Conservation (phyloP, 2,888 invertebrate genomes). For the Chironomus riparius region DNA sequence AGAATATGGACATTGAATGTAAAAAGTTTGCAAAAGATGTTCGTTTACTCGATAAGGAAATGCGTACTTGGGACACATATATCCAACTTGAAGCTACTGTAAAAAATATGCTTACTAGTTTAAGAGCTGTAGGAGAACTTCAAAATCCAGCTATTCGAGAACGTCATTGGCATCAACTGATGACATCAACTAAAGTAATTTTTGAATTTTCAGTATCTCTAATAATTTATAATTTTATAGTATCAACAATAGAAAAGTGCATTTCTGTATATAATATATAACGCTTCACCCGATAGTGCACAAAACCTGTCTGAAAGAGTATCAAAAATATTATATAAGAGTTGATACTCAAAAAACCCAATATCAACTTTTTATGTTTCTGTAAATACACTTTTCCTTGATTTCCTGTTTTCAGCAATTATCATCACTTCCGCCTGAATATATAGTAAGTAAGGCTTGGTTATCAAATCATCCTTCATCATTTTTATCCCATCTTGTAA, state of each 20-base stretch:
- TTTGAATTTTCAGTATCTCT: neutral
- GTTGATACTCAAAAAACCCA: neutral
- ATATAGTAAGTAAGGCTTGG: neutral
- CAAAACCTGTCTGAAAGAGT: neutral
- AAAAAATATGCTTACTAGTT: conserved; percentile 91
- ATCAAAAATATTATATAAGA: neutral
- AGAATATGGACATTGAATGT: conserved; percentile 97
- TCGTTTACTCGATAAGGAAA: conserved; percentile 86
- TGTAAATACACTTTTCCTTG: conserved; percentile 17
- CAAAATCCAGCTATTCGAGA: conserved; percentile 95
- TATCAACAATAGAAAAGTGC: neutral
- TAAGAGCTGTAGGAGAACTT: conserved; percentile 88
- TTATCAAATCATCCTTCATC: neutral
- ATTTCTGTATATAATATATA: neutral
- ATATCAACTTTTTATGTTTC: neutral
- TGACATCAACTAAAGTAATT: conserved; percentile 85
- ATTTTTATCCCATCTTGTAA: neutral
- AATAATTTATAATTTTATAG: neutral
- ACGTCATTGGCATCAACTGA: conserved; percentile 93
- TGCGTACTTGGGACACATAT: conserved; percentile 90
- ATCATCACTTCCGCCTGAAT: neutral
- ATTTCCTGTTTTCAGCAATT: neutral
- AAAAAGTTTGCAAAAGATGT: conserved; percentile 96
- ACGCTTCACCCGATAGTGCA: neutral
- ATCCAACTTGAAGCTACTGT: conserved; percentile 80